Conservation (phyloP, 2,113 vertebrate species). For the Prionailurus viverrinus region DNA sequence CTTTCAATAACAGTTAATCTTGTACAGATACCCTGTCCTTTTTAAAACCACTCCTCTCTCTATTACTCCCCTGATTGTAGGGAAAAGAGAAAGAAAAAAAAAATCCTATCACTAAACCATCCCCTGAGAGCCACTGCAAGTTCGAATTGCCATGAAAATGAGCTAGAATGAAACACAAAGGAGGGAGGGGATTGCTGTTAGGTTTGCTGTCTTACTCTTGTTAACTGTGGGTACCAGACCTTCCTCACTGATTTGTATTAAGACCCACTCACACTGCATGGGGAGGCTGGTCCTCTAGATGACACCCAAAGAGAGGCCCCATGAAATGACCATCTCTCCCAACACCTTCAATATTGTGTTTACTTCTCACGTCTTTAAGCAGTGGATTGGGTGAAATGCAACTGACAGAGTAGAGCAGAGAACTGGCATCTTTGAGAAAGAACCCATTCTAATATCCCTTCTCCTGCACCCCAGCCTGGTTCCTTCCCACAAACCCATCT, state of each 20-base stretch:
- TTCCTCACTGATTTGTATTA: background rate
- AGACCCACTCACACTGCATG: background rate
- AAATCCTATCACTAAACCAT: background rate
- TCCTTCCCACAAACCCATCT: background rate
- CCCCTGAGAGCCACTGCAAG: background rate
- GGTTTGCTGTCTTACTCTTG: background rate
- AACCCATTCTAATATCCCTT: background rate
- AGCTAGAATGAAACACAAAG: background rate
- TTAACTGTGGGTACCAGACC: background rate
- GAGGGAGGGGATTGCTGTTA: background rate
- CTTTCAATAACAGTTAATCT: slow-evolving; percentile 12
- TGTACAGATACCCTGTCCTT: background rate
- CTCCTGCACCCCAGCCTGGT: background rate
- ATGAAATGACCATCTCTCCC: background rate
- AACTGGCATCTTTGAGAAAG: background rate
- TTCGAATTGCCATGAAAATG: background rate
- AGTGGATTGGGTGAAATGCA: background rate
- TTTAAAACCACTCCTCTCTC: background rate
- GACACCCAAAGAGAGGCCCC: background rate
- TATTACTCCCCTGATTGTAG: background rate
- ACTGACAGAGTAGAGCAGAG: background rate
- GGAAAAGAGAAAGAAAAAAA: background rate
- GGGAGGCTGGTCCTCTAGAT: background rate
- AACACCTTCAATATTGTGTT: background rate
- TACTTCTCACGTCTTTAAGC: no score